These are phyloP conservation scores for Caenorhabditis tropicalis DNA, from an alignment of 1,140 invertebrate genomes.

Conservation along the genomic window DNA sequence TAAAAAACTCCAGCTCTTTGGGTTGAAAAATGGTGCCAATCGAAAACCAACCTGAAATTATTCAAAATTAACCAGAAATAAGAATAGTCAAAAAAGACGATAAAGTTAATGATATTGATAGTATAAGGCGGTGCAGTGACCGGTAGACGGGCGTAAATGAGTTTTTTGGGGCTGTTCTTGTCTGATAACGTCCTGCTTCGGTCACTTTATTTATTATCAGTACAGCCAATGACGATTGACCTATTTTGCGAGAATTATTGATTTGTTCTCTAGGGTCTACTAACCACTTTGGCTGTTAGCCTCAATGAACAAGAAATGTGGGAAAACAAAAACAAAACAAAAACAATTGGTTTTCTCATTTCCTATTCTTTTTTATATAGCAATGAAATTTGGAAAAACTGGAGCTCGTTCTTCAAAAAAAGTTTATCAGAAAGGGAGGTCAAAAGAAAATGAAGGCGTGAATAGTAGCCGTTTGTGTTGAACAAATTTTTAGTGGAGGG, in stretches of 20 bases:
- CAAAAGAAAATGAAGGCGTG: not conserved
- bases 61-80: too few relatives aligned
- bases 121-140: not conserved
- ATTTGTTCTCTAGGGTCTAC: not conserved
- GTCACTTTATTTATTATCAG: slow-evolving; percentile 13
- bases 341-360: not conserved
- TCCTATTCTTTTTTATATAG: not conserved
- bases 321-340: not conserved
- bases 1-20: slow-evolving; percentile 35
- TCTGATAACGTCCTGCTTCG: not conserved
- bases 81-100: not conserved
- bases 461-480: slow-evolving; percentile 2
- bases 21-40: slow-evolving; percentile 32
- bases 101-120: not conserved
- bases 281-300: not conserved
- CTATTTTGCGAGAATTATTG: not conserved
- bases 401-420: not conserved
- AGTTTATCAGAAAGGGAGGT: not conserved
- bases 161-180: not conserved
- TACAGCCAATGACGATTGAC: not conserved
- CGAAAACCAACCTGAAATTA: slow-evolving; percentile 13
- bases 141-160: not conserved
- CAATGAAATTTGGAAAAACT: not conserved
- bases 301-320: not conserved
- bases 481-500: not conserved